Base-by-base conservation (phyloP, 2,888 invertebrate genomes). In the Xylota sylvarum region DNA sequence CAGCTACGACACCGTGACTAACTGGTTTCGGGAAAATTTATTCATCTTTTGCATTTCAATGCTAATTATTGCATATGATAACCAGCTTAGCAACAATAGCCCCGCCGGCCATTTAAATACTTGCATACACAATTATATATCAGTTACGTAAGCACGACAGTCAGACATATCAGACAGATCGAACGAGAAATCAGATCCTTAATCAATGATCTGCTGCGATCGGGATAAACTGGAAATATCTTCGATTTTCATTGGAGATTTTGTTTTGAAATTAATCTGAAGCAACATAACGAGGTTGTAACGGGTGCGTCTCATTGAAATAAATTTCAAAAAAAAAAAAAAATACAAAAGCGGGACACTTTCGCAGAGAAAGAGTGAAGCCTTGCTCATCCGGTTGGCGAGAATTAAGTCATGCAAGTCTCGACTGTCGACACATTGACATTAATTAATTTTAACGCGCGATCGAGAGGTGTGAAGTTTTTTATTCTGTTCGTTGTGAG, bases 11-110 rank as follows among this genome's bases (percentile, higher is more conserved):
- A 23, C 23, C 23, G 23, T 3, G 7, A 19, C 30, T 37, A 84
- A 79, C 79, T 62, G 79, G 79, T 84, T 79, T 83, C 6, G 6
- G 46, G 65, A 12, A 58, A 76, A 58, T 65, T 67, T 65, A 67
- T 67, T 76, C 56, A 67, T 67, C 65, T 82, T 84, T 62, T 79
- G 73, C 79, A 73, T 67, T 84, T 84, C 73, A 84, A 73, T 83
- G 78, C 46, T 84, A 50, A 79, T 50, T 10, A 43, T 23, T 50
- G 83, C 67, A 77, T 73, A 55, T 79, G 62, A 84, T 64, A 76
- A 76, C 83, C 43, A 48, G 83, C 79, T 73, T 73, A 17, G 62
- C 48, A 69, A 73, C 79, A 67, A 32, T 62, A 23, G 5, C 12
- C 4, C 27, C 14, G 17, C 23, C n/a, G 40, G 27, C 12, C 67